Evolutionary conservation across 2,797 vertebrate species (phyloP).

Genomic region (Melanotaenia maccullochi): DNA sequence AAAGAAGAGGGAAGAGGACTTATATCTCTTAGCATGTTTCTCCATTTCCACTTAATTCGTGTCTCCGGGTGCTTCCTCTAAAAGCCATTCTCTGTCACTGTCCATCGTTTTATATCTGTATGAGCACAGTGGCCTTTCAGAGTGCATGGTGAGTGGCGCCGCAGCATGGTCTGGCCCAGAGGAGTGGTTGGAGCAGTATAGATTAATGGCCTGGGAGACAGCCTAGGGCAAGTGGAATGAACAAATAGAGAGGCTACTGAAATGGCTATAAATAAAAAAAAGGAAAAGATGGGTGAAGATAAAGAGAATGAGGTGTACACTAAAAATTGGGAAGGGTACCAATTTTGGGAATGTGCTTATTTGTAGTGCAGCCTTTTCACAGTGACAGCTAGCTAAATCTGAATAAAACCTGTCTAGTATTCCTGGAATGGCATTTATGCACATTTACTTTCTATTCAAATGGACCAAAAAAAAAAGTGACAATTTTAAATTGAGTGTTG

Average conservation of each 20-base stretch:
- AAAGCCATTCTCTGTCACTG: conserved; percentile 70
- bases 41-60: conserved; percentile 58
- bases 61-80: conserved; percentile 58
- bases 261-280: conserved; percentile 48
- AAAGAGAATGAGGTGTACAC: conserved; percentile 54
- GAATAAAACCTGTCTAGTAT: conserved; percentile 3
- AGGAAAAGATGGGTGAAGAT: conserved; percentile 40
- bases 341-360: conserved; percentile 38
- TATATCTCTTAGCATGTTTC: conserved; percentile 28
- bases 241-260: conserved; percentile 67
- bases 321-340: conserved; percentile 33
- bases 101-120: conserved; percentile 68
- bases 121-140: conserved; percentile 74
- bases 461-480: neutral
- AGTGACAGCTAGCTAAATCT: conserved; percentile 29
- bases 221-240: conserved; percentile 71
- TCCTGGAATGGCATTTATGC: neutral
- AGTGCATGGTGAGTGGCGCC: conserved; percentile 56
- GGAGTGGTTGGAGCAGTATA: conserved; percentile 67
- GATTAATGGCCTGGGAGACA: conserved; percentile 80
- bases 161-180: conserved; percentile 59
- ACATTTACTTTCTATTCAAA: conserved; percentile 18
- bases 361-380: conserved; percentile 40
- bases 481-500: neutral
- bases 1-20: conserved; percentile 17